phyloP scores from a whole-genome alignment of 2,797 vertebrate genomes.

The Neosalanx taihuensis region DNA sequence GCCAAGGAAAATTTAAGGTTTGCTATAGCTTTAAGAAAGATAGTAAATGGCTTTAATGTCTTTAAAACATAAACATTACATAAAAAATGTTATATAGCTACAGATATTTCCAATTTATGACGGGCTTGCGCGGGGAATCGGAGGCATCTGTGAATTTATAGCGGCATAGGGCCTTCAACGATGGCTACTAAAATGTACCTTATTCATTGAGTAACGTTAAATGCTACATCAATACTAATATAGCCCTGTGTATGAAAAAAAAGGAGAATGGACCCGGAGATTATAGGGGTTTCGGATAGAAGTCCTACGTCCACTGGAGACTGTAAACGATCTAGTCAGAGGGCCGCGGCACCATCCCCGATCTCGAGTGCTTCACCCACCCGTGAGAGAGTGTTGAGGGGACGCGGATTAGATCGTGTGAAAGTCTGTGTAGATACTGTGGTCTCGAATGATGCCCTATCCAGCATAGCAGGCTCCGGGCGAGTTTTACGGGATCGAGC shows the following conservation, averaged over 20 bases:
- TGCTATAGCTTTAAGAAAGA: slow-evolving; percentile 55
- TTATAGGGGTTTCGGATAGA: slow-evolving; percentile 1
- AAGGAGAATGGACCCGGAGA: slow-evolving; percentile 19
- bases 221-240: background rate
- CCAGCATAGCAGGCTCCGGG: background rate
- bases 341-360: slow-evolving; percentile 42
- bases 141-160: slow-evolving; percentile 4
- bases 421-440: background rate
- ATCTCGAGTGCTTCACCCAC: slow-evolving; percentile 26
- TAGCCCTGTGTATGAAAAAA: background rate
- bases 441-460: background rate
- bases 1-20: slow-evolving; percentile 36
- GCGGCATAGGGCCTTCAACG: slow-evolving; percentile 22
- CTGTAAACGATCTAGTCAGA: background rate
- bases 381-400: slow-evolving; percentile 23
- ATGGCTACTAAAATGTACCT: background rate
- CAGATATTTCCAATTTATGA: background rate
- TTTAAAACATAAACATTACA: slow-evolving; percentile 25
- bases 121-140: background rate
- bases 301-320: slow-evolving; percentile 1
- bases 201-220: background rate
- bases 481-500: slow-evolving; percentile 36
- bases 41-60: slow-evolving; percentile 23
- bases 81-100: slow-evolving; percentile 9
- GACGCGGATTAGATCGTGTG: background rate